phyloP scores from a whole-genome alignment of 2,113 vertebrate genomes.

The Panthera uncia region DNA sequence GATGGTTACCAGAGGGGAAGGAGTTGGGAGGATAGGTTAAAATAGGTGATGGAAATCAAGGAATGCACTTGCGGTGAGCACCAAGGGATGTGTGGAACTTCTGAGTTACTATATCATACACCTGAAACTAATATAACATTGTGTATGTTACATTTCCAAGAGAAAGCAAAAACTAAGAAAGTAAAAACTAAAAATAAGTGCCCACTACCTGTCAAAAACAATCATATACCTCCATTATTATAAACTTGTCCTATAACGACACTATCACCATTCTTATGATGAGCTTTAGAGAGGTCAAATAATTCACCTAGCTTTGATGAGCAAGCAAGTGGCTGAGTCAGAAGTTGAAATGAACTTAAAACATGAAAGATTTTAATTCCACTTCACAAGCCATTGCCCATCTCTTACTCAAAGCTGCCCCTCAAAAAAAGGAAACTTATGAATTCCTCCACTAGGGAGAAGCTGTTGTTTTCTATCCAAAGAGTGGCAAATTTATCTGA shows the following conservation, averaged over 20 bases:
- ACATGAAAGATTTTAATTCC: neutral
- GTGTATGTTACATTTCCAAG: neutral
- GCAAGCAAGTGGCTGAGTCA: neutral
- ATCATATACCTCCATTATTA: neutral
- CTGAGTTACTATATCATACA: neutral
- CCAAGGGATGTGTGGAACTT: neutral
- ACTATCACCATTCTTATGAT: neutral
- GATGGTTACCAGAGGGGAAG: neutral
- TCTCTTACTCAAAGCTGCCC: neutral
- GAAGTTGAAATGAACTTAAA: neutral
- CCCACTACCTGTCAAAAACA: neutral
- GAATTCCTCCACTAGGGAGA: neutral
- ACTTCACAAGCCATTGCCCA: neutral
- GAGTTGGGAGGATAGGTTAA: neutral
- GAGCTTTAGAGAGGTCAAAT: neutral
- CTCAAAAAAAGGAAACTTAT: neutral
- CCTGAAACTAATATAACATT: neutral
- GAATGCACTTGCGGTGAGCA: neutral
- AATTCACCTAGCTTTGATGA: neutral
- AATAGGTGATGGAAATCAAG: neutral
- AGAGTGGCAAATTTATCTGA: neutral
- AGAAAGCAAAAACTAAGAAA: constrained; percentile 21
- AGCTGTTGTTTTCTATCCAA: neutral
- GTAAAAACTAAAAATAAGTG: neutral
- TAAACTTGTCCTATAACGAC: neutral